Conservation (phyloP, 2,113 vertebrate species). For the Apteryx mantelli region DNA sequence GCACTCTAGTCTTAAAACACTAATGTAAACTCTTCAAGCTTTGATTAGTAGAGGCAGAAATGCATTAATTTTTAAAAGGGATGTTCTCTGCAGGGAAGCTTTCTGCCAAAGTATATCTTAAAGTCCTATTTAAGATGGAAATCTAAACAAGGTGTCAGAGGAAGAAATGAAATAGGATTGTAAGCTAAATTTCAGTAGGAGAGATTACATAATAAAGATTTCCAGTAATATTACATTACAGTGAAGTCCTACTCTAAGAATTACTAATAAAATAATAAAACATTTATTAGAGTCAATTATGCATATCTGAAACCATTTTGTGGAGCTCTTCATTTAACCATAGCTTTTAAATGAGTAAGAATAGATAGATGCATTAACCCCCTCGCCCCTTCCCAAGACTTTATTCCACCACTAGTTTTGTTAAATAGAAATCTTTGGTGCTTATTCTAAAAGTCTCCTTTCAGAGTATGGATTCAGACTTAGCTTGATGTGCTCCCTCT, state of each 20-base stretch:
- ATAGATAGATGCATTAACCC: neutral
- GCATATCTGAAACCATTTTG: neutral
- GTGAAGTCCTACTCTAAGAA: neutral
- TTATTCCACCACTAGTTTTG: neutral
- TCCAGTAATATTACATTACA: neutral
- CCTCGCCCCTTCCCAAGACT: neutral
- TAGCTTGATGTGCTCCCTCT: neutral
- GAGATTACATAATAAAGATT: neutral
- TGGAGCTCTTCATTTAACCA: neutral
- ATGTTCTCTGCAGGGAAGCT: neutral
- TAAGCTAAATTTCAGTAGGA: neutral
- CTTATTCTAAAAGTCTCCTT: neutral
- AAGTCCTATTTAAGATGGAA: slow-evolving; percentile 5
- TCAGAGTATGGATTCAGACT: neutral
- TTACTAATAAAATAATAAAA: slow-evolving; percentile 29
- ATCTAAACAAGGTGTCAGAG: slow-evolving; percentile 47
- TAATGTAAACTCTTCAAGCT: slow-evolving; percentile 7
- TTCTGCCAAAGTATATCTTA: slow-evolving; percentile 20
- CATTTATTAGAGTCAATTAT: slow-evolving; percentile 29
- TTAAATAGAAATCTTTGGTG: neutral
- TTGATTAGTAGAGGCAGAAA: neutral
- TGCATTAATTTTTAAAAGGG: slow-evolving; percentile 36
- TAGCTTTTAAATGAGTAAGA: neutral
- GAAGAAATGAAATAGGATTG: neutral
- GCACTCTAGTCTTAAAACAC: slow-evolving; percentile 10